Percentiles rank a stretch among this genome's conserved stretches.
These are phyloP conservation scores for Pantelozetes paolii DNA, from an alignment of 2,888 invertebrate genomes.

Conservation along the genomic window DNA sequence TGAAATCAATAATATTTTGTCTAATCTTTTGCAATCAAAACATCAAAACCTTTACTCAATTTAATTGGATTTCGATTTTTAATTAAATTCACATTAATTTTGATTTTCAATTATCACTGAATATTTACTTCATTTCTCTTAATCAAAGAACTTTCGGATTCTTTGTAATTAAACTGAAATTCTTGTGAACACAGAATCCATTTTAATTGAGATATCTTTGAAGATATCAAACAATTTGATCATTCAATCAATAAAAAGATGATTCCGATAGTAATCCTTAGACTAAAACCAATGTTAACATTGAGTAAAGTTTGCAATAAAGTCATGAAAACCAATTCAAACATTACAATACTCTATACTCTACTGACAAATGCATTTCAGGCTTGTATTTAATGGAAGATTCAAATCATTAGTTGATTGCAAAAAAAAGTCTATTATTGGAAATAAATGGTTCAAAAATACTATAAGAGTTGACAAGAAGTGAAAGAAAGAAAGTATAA, in stretches of 20 bases:
- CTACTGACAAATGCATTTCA: conserved; percentile 21
- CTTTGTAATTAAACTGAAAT: no score
- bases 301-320: not conserved
- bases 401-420: conserved; percentile 10
- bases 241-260: conserved; percentile 21
- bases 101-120: no score
- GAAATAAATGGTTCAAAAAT: conserved; percentile 13
- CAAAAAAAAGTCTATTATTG: conserved; percentile 9
- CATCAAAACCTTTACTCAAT: not conserved
- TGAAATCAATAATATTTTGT: conserved; percentile 1
- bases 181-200: no score
- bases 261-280: conserved; percentile 10
- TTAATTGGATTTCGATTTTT: conserved; percentile 11
- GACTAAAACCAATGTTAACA: not conserved
- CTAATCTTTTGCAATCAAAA: no score
- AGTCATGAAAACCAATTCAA: not conserved
- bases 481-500: not conserved
- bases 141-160: no score
- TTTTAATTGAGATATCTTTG: no score
- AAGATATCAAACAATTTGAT: not conserved
- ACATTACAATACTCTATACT: conserved; percentile 15
- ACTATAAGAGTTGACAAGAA: not conserved
- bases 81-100: not conserved
- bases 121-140: no score
- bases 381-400: not conserved